These are phyloP conservation scores for Drosophila conformis DNA, from an alignment of 2,888 invertebrate species.

Conservation along the genomic window DNA sequence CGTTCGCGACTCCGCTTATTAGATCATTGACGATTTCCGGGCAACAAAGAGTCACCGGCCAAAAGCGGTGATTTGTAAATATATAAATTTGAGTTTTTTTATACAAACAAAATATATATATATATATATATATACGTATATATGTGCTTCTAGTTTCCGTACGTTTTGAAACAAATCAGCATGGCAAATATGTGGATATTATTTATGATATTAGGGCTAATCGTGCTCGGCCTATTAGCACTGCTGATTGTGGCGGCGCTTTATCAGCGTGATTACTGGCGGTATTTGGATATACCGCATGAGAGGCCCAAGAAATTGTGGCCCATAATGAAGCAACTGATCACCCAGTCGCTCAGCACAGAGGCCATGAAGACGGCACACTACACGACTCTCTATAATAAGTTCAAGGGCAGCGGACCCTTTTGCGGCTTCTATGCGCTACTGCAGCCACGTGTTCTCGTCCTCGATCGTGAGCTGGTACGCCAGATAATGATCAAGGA, in stretches of 20 bases:
- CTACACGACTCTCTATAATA: constrained; percentile 71
- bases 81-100: constrained; percentile 11
- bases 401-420: constrained; percentile 79
- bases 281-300: constrained; percentile 77
- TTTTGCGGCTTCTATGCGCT: constrained; percentile 82
- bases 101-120: background rate
- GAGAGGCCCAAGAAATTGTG: constrained; percentile 73
- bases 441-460: constrained; percentile 75
- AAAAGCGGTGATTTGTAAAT: constrained; percentile 30
- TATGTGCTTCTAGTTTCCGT: constrained; percentile 14
- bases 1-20: constrained; percentile 53
- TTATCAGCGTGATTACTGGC: constrained; percentile 82
- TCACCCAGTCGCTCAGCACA: constrained; percentile 59
- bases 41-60: constrained; percentile 22
- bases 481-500: constrained; percentile 83
- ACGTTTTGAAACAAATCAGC: background rate
- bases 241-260: constrained; percentile 63
- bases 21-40: constrained; percentile 67
- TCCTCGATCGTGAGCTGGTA: constrained; percentile 82
- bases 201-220: constrained; percentile 72
- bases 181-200: constrained; percentile 78
- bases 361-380: constrained; percentile 67
- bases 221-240: constrained; percentile 64
- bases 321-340: constrained; percentile 66
- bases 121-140: background rate